These are phyloP conservation scores for Heliconius himera DNA, from an alignment of 1,140 invertebrate genomes.

Conservation along the genomic window DNA sequence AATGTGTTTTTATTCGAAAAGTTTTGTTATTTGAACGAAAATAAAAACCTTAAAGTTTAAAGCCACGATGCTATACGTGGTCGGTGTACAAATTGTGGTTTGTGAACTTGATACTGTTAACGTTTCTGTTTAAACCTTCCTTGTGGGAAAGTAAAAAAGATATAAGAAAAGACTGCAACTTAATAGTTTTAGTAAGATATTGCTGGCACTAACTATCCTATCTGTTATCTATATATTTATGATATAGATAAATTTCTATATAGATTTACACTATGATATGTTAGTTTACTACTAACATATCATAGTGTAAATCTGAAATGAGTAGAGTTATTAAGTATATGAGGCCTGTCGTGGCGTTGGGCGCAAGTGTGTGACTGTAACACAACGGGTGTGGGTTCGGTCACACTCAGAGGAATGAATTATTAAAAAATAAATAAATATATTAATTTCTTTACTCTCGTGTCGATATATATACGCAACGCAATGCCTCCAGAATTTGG, in stretches of 20 bases:
- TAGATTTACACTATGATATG: too few relatives aligned
- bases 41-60: background rate
- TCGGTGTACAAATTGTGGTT: background rate
- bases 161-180: background rate
- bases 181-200: background rate
- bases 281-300: too few relatives aligned
- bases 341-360: too few relatives aligned
- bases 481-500: too few relatives aligned
- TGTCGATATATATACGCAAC: too few relatives aligned
- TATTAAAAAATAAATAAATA: too few relatives aligned
- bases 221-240: background rate
- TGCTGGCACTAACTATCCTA: background rate
- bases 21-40: background rate
- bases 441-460: too few relatives aligned
- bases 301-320: too few relatives aligned
- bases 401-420: too few relatives aligned
- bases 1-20: background rate
- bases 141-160: background rate
- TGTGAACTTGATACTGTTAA: conserved; percentile 12
- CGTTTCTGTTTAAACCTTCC: conserved; percentile 3
- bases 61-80: conserved; percentile 5
- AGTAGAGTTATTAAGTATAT: too few relatives aligned
- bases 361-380: too few relatives aligned
- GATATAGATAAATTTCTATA: background rate
- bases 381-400: too few relatives aligned